A percentile compares a stretch with the other conserved stretches of the same genome.
These are phyloP conservation scores for Stylophora pistillata DNA, from an alignment of 64 coral and sea anemone species.

Conservation along the genomic window DNA sequence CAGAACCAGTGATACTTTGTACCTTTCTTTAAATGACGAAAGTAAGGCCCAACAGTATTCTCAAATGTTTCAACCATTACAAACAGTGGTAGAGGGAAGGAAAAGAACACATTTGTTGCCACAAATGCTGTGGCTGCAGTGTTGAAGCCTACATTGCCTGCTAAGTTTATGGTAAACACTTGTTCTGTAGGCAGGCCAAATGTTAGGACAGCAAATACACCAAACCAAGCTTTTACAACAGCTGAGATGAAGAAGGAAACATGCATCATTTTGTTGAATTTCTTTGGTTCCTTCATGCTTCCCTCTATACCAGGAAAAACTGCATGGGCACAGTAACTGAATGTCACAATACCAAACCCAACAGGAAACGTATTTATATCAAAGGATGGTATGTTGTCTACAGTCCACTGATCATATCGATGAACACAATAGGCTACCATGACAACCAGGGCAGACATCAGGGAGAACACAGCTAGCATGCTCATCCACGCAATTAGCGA, in stretches of 20 bases:
- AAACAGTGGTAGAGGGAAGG: conserved; percentile 89
- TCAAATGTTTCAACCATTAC: conserved; percentile 91
- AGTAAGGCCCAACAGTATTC: conserved; percentile 56
- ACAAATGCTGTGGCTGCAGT: conserved; percentile 77
- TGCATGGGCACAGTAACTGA: conserved; percentile 94
- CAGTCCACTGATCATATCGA: conserved; percentile 51
- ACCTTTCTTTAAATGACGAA: conserved; percentile 70
- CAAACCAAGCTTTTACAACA: conserved; percentile 76
- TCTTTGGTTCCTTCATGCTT: conserved; percentile 82
- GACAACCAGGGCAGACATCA: conserved; percentile 80
- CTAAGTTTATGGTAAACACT: conserved; percentile 87
- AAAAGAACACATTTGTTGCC: conserved; percentile 87
- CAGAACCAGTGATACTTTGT: conserved; percentile 86
- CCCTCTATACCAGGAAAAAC: conserved; percentile 93
- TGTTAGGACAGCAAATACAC: conserved; percentile 78
- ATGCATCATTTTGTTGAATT: conserved; percentile 92
- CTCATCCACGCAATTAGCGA: conserved; percentile 96
- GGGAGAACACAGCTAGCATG: conserved; percentile 91
- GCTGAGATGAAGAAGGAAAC: conserved; percentile 79
- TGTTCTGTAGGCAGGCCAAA: conserved; percentile 80
- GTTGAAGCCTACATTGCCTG: conserved; percentile 73
- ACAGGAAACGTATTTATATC: conserved; percentile 77
- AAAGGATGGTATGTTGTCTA: conserved; percentile 70
- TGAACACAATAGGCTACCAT: conserved; percentile 81
- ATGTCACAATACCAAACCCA: conserved; percentile 93